Conservation (phyloP, 2,888 invertebrate species). For the Lycocerus yunnanus region DNA sequence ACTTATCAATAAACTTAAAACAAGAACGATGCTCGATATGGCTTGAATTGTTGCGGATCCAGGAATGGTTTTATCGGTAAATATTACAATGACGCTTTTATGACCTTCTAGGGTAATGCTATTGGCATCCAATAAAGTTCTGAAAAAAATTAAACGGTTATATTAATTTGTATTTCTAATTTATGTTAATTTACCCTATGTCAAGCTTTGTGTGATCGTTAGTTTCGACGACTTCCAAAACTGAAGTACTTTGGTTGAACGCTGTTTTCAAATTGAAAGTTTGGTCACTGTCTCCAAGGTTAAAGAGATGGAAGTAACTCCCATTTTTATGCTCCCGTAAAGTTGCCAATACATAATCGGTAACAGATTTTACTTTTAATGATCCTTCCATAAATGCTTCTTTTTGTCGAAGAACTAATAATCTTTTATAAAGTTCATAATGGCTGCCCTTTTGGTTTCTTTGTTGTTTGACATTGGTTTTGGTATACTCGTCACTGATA, state of each 20-base stretch:
- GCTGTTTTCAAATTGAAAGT: conserved; percentile 58
- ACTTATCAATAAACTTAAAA: neutral
- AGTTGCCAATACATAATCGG: conserved; percentile 19
- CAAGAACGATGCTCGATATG: neutral
- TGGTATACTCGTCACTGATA: neutral
- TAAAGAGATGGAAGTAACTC: conserved; percentile 42
- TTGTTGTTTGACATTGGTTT: neutral
- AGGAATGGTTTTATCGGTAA: neutral
- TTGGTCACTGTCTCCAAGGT: conserved; percentile 57
- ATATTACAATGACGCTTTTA: conserved; percentile 7
- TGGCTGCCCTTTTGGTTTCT: neutral
- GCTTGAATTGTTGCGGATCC: neutral
- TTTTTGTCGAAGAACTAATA: neutral
- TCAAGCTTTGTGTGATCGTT: neutral
- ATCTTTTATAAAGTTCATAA: neutral
- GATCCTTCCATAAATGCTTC: neutral
- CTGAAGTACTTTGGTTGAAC: conserved; percentile 37
- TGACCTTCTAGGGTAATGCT: neutral
- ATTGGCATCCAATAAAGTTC: neutral
- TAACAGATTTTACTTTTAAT: neutral
- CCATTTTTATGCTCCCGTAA: conserved; percentile 15
- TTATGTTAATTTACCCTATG: neutral
- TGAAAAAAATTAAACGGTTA: neutral
- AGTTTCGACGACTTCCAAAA: neutral
- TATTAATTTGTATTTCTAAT: neutral